Evolutionary conservation across 1,140 invertebrate genomes (phyloP).

Genomic region (Argopecten irradians): DNA sequence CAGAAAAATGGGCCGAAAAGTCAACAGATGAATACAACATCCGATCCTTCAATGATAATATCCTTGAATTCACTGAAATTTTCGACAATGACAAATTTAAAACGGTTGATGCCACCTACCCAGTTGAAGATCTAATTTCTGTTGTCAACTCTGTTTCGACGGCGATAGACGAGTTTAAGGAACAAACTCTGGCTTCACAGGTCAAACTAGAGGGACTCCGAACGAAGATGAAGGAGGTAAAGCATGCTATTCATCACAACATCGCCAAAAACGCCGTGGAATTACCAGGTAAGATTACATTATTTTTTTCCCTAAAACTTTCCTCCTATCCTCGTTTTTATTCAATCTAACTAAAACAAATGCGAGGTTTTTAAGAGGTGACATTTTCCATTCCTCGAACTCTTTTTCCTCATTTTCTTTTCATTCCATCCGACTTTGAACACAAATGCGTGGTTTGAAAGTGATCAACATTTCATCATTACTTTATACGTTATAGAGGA

Average conservation of each 20-base stretch:
- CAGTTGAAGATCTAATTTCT: conserved; percentile 57
- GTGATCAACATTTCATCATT: no score
- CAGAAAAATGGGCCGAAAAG: conserved; percentile 40
- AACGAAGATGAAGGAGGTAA: conserved; percentile 58
- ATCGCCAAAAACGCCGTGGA: conserved; percentile 57
- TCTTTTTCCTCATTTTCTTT: no score
- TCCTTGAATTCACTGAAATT: conserved; percentile 52
- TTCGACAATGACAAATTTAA: conserved; percentile 50
- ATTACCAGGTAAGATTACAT: conserved; percentile 58
- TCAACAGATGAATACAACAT: conserved; percentile 46
- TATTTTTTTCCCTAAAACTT: no score
- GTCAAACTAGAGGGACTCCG: conserved; percentile 56
- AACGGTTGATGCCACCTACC: conserved; percentile 51
- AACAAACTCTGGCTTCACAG: conserved; percentile 52
- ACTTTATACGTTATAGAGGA: no score
- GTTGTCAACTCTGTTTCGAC: conserved; percentile 53
- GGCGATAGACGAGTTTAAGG: conserved; percentile 54
- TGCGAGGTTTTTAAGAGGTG: no score
- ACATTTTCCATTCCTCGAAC: no score
- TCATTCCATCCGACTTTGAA: no score
- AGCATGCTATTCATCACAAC: conserved; percentile 60
- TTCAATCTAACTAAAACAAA: no score
- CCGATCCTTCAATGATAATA: conserved; percentile 53
- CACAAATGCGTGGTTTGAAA: no score
- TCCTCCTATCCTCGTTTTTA: no score